These are phyloP conservation scores for Trissoscelio sp. DNA, from an alignment of 2,888 invertebrate species.

Conservation along the genomic window DNA sequence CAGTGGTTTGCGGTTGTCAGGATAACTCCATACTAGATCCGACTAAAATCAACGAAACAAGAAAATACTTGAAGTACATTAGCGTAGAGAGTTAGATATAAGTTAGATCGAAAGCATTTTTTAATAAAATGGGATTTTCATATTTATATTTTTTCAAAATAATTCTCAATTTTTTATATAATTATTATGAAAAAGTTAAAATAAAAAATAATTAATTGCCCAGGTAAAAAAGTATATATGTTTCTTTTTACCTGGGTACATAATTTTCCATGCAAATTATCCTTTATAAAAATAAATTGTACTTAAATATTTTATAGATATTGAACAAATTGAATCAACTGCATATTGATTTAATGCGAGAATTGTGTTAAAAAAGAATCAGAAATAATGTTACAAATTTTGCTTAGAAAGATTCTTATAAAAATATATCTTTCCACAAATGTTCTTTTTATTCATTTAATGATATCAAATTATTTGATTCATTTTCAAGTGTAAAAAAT, in stretches of 20 bases:
- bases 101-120: slow-evolving; percentile 1
- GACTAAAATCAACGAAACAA: slow-evolving; percentile 20
- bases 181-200: too few species aligned
- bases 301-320: neutral
- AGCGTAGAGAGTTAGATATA: slow-evolving; percentile 3
- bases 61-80: slow-evolving; percentile 18
- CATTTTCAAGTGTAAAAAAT: too few species aligned
- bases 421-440: too few species aligned
- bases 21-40: slow-evolving; percentile 29
- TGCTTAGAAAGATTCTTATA: too few species aligned
- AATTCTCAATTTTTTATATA: neutral
- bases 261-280: too few species aligned
- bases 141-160: neutral
- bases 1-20: slow-evolving; percentile 33
- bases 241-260: too few species aligned
- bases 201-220: neutral
- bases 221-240: too few species aligned
- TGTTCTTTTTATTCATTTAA: too few species aligned
- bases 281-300: neutral
- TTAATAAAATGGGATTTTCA: slow-evolving; percentile 8
- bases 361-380: too few species aligned
- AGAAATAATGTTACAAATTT: too few species aligned
- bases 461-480: too few species aligned
- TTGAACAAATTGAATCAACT: neutral
- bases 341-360: neutral